Evolutionary conservation across 2,113 vertebrate genomes (phyloP).

Genomic region (Uropsilus gracilis): DNA sequence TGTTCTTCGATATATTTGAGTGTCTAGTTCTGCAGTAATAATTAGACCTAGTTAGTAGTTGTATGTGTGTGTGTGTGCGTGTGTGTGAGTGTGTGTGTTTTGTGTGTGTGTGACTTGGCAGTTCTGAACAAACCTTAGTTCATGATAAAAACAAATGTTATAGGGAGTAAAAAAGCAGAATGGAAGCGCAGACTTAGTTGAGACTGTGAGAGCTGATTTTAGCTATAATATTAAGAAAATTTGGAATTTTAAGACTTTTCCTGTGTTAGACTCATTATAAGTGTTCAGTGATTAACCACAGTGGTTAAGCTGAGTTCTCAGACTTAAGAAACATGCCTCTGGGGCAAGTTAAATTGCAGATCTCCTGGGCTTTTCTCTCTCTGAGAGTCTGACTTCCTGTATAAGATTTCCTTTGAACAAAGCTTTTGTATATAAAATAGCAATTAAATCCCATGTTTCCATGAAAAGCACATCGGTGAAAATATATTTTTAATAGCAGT

Average conservation of each 20-base stretch:
- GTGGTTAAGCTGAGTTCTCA: slow-evolving; percentile 18
- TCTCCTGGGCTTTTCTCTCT: slow-evolving; percentile 18
- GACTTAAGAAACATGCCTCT: slow-evolving; percentile 8
- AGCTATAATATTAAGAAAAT: slow-evolving; percentile 33
- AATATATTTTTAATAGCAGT: background rate
- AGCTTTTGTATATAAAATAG: slow-evolving; percentile 19
- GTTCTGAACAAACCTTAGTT: too few relatives aligned
- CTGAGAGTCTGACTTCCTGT: slow-evolving; percentile 9
- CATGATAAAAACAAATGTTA: background rate
- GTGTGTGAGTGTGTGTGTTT: background rate
- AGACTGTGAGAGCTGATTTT: slow-evolving; percentile 2
- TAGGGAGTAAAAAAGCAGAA: background rate
- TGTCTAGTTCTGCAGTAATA: background rate
- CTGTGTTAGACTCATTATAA: slow-evolving; percentile 44
- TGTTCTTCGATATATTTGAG: background rate
- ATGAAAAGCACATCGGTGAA: slow-evolving; percentile 6
- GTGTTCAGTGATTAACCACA: slow-evolving; percentile 32
- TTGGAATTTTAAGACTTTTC: slow-evolving; percentile 29
- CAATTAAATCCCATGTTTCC: background rate
- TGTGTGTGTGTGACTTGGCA: too few relatives aligned
- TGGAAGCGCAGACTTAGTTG: background rate
- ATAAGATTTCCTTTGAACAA: slow-evolving; percentile 47
- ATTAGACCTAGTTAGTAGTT: background rate
- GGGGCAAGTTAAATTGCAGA: background rate
- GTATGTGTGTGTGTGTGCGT: background rate